Evolutionary conservation across 2,113 vertebrate genomes (phyloP).

Genomic region (Melanerpes aurifrons): DNA sequence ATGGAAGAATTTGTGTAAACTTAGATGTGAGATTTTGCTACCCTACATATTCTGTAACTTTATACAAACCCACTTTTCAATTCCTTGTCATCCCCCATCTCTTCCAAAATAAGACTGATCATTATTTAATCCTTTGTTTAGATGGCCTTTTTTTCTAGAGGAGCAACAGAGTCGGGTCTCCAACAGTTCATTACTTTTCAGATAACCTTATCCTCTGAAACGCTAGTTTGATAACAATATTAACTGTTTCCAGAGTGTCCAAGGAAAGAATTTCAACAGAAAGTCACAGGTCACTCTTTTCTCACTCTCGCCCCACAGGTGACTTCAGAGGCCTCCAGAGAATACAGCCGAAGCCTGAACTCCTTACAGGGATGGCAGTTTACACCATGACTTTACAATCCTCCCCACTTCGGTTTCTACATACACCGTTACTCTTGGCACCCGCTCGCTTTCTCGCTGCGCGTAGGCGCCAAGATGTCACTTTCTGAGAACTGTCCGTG

Average conservation of each 20-base stretch:
- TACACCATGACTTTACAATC: rapidly evolving
- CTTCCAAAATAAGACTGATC: background rate
- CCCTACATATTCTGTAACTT: background rate
- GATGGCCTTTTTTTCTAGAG: background rate
- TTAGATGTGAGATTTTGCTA: background rate
- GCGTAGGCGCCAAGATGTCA: background rate
- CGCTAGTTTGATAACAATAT: rapidly evolving
- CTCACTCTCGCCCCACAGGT: rapidly evolving
- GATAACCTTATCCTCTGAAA: background rate
- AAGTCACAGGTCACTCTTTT: background rate
- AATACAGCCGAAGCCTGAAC: rapidly evolving
- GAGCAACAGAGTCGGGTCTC: background rate
- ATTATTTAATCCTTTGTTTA: background rate
- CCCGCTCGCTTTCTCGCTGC: background rate
- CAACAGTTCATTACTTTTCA: background rate
- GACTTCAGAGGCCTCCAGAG: background rate
- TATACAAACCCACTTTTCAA: background rate
- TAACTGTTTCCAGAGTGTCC: background rate
- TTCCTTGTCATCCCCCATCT: background rate
- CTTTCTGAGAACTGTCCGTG: rapidly evolving
- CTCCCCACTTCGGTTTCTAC: rapidly evolving
- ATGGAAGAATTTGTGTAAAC: background rate
- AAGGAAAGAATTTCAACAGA: rapidly evolving
- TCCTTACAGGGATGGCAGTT: rapidly evolving
- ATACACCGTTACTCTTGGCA: rapidly evolving